Conservation (phyloP, 2,888 invertebrate genomes). For the Cybosia mesomella region DNA sequence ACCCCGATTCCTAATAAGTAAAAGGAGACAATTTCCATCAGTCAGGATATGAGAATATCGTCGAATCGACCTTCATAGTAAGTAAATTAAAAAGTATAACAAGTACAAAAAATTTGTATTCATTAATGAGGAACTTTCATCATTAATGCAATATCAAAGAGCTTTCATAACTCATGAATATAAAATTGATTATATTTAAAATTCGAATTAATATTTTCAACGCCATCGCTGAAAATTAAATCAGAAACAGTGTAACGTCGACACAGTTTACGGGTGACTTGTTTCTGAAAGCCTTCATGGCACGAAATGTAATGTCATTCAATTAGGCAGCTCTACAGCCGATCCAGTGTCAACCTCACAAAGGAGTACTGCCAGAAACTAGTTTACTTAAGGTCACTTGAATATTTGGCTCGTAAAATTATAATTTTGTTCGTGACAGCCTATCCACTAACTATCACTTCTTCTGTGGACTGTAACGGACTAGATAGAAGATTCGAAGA, state of each 20-base stretch:
- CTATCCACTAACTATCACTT: too few relatives aligned
- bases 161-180: not conserved
- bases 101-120: not conserved
- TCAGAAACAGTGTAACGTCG: constrained; percentile 38
- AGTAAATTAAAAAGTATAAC: not conserved
- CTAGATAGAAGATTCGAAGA: too few relatives aligned
- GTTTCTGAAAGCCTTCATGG: constrained; percentile 56
- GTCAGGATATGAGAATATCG: too few relatives aligned
- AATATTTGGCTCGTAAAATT: not conserved
- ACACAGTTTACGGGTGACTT: constrained; percentile 44
- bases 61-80: too few relatives aligned
- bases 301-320: constrained; percentile 48
- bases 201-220: constrained; percentile 4
- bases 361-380: constrained; percentile 7
- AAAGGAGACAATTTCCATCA: too few relatives aligned
- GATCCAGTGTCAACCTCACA: constrained; percentile 6
- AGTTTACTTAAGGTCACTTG: constrained; percentile 7
- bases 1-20: too few relatives aligned
- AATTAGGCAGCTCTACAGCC: constrained; percentile 15
- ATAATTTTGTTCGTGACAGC: not conserved
- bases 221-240: constrained; percentile 24
- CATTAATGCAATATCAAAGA: not conserved
- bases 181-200: constrained; percentile 5
- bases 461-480: too few relatives aligned
- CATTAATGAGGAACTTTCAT: not conserved